Evolutionary conservation across 2,888 invertebrate species (phyloP), one percentile per base, ranked within the genome.

Genomic region (Rhorus exstirpatorius): DNA sequence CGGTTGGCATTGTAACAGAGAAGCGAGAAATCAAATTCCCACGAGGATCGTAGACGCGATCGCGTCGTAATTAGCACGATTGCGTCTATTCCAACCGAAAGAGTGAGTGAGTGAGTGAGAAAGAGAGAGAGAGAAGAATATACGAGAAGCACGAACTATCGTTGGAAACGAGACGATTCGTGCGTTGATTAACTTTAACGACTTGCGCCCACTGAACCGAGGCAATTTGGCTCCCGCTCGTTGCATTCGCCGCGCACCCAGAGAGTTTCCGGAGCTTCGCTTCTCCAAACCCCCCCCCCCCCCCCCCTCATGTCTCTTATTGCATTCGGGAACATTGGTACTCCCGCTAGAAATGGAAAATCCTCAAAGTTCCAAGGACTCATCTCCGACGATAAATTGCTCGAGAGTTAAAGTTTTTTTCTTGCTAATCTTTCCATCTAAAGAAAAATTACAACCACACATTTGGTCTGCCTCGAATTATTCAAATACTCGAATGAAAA

Each of bases 141-240:
- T 26, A 55, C 41, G 55, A 41, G 58, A 71, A 46, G 44, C 58
- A 77, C 51, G 31, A 61, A 77, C 60, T 61, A 51, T 70, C 60
- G 41, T 26, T 41, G 31, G 46, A 46, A 55, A 31, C 71, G 71
- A 49, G 46, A 65, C 71, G 63, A 71, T 79, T 72, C 74, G 74
- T 67, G 85, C 79, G 65, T 85, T 85, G 83, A 85, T 85, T 85
- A 85, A 75, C 85, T 81, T 77, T 51, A 75, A 81, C 81, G 80
- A 85, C 70, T 77, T 83, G 79, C 75, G 71, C 81, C 83, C 79
- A 60, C 65, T 76, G 79, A 84, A 74, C 70, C 79, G 75, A 65
- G 77, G 71, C 75, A 61, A 70, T 78, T 71, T 71, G 60, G 63
- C 63, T 70, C 14, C 46, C 14, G 21, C 19, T 65, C 75, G 55